Evolutionary conservation across 1,140 invertebrate species (phyloP).

Genomic region (Heliconius melpomene): DNA sequence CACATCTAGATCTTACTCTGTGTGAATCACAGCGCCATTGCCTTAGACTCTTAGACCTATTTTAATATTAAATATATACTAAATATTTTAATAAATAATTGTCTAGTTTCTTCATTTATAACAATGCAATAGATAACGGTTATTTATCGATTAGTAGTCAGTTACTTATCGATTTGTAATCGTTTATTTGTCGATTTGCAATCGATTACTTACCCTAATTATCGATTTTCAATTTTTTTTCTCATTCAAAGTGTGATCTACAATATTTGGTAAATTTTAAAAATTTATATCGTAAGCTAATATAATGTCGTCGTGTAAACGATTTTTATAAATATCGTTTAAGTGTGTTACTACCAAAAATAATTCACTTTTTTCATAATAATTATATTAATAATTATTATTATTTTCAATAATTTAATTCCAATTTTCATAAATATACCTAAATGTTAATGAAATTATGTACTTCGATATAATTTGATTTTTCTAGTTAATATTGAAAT

Average conservation of each 20-base stretch:
- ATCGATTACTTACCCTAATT: background rate
- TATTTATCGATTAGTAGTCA: background rate
- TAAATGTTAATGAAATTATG: background rate
- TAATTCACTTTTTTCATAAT: slow-evolving; percentile 2
- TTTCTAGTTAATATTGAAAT: slow-evolving; percentile 1
- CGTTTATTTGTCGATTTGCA: background rate
- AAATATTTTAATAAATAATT: slow-evolving; percentile 30
- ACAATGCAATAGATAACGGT: background rate
- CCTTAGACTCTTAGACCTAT: slow-evolving; percentile 63
- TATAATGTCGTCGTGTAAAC: background rate
- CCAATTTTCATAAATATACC: background rate
- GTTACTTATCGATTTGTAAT: background rate
- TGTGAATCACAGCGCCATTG: slow-evolving; percentile 54
- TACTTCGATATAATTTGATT: background rate
- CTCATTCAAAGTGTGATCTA: slow-evolving; percentile 4
- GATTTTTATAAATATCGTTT: slow-evolving; percentile 11
- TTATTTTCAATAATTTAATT: background rate
- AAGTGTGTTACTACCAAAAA: background rate
- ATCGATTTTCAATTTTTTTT: background rate
- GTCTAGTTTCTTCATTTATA: slow-evolving; percentile 3
- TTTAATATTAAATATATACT: slow-evolving; percentile 35
- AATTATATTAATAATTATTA: background rate
- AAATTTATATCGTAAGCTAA: background rate
- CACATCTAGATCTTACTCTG: slow-evolving; percentile 38
- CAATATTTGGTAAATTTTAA: background rate